Evolutionary conservation across 2,113 vertebrate species (phyloP).

Genomic region (Oxygymnocypris stewartii): DNA sequence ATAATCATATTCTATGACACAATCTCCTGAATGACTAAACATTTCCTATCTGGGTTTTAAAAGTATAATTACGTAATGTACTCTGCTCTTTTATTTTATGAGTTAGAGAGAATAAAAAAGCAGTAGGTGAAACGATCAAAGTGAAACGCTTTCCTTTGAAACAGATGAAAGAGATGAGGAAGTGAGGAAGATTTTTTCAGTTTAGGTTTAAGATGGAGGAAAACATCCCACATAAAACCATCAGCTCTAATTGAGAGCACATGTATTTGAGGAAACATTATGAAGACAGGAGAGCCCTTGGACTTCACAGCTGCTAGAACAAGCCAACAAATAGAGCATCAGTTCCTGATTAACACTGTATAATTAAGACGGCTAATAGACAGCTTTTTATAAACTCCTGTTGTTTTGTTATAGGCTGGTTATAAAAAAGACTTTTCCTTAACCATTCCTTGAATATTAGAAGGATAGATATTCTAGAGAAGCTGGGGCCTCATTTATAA

Average conservation of each 20-base stretch:
- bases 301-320: neutral
- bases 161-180: constrained; percentile 13
- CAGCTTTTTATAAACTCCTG: neutral
- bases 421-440: neutral
- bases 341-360: neutral
- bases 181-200: neutral
- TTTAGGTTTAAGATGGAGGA: too few relatives aligned
- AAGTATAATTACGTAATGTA: neutral
- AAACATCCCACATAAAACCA: constrained; percentile 20
- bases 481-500: neutral
- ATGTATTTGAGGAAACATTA: constrained; percentile 19
- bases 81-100: neutral
- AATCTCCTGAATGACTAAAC: constrained; percentile 12
- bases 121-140: constrained; percentile 15
- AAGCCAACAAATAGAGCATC: neutral
- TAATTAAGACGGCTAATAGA: neutral
- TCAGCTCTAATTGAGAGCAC: constrained; percentile 36
- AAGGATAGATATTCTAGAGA: neutral
- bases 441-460: too few relatives aligned
- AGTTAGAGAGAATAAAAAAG: neutral
- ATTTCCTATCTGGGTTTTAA: constrained; percentile 19
- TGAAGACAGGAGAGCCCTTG: constrained; percentile 5
- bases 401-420: neutral
- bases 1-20: constrained; percentile 14
- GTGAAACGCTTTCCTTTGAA: neutral